These are phyloP conservation scores for Corythoichthys haematopterus DNA, from an alignment of 2,113 vertebrate species.

Conservation along the genomic window DNA sequence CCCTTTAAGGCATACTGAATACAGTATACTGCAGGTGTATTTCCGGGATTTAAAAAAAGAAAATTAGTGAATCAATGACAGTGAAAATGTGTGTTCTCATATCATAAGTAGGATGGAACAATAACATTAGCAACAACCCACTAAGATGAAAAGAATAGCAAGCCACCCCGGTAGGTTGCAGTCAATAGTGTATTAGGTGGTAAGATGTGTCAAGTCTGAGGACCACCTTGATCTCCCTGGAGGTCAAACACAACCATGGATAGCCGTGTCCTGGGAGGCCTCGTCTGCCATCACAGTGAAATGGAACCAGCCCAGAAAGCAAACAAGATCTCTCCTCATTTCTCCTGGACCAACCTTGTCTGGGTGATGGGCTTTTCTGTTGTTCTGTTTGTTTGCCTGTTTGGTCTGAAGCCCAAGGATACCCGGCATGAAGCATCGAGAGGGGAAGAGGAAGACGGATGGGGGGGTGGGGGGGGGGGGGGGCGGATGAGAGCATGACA, in stretches of 20 bases:
- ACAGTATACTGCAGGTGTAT: neutral
- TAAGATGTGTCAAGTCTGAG: constrained; percentile 38
- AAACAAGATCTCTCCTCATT: constrained; percentile 66
- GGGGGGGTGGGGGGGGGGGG: neutral
- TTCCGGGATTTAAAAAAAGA: neutral
- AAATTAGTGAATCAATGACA: neutral
- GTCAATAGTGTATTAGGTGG: constrained; percentile 48
- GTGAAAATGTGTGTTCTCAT: constrained; percentile 4
- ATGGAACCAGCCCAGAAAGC: constrained; percentile 62
- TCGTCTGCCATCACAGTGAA: constrained; percentile 61
- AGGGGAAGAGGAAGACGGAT: constrained; percentile 27
- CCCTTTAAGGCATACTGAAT: neutral
- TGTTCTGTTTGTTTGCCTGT: constrained; percentile 76
- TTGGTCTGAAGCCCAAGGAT: constrained; percentile 62
- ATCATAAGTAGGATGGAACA: constrained; percentile 29
- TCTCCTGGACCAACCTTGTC: constrained; percentile 61
- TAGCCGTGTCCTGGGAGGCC: constrained; percentile 58
- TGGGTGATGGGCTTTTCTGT: constrained; percentile 67
- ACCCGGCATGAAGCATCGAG: constrained; percentile 49
- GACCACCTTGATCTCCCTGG: constrained; percentile 52
- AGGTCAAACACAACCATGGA: constrained; percentile 63
- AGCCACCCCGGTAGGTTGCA: constrained; percentile 12
- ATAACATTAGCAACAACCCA: constrained; percentile 30
- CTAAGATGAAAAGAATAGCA: constrained; percentile 41
- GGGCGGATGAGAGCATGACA: constrained; percentile 35